Evolutionary conservation across 2,888 invertebrate genomes (phyloP), one percentile per base, ranked within the genome.

Genomic region (Lasioglossum malachurum): DNA sequence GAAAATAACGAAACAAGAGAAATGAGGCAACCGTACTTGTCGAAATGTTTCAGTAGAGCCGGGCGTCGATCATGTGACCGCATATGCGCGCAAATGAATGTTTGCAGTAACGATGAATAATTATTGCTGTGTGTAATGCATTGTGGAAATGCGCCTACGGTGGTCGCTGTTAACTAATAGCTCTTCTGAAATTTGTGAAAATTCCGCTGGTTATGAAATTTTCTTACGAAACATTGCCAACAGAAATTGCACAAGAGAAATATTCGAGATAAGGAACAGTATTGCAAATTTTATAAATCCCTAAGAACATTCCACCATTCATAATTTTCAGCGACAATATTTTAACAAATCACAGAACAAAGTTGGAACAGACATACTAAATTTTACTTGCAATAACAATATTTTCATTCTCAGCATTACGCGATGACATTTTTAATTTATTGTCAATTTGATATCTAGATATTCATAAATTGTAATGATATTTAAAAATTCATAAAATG

Each of bases 21-120:
- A 89, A 90, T 86, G 78, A 90, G 87, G 88, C 76, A 87, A 87
- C 83, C 84, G 90, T 91, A 92, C 89, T 91, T 89, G 91, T 88
- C 77, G 84, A 91, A 84, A 89, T 80, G 82, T 88, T 89, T 83
- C 88, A 87, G 88, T 84, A 89, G 83, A 82, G 84, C 86, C 82
- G 89, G 84, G 82, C 85, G 88, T 84, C 83, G 84, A 87, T 87
- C 86, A 89, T 83, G 75, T 69, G 75, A 81, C 78, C 79, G 67
- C 71, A 80, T 89, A 74, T 82, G 82, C 73, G 75, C 80, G 77
- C 53, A 86, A 84, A 84, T 81, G 85, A 86, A 86, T 71, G 75
- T 74, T 84, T 81, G 75, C 77, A 77, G 77, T 85, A 85, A 81
- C 84, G 80, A 84, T 86, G 86, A 86, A 81, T 84, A 86, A 86